phyloP scores from a whole-genome alignment of 2,888 invertebrate genomes.

The Spodoptera littoralis region DNA sequence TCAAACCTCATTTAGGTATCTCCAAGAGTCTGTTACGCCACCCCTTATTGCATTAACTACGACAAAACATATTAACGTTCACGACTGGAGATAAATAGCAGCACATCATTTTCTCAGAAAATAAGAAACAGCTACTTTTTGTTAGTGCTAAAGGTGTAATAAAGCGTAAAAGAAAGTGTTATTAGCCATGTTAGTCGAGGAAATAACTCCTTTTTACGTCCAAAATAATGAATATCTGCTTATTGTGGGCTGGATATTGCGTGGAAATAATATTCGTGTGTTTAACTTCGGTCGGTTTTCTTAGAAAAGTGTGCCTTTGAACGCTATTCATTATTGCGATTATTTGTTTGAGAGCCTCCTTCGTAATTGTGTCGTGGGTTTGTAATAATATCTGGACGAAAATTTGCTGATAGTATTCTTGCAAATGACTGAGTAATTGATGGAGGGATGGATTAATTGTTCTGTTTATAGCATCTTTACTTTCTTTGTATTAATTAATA shows the following conservation, averaged over 20 bases:
- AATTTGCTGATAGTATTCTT: no score
- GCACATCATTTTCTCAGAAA: conserved; percentile 48
- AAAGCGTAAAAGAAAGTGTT: conserved; percentile 39
- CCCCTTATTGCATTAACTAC: not conserved
- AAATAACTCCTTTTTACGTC: conserved; percentile 23
- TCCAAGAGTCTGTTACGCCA: not conserved
- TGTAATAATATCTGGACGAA: no score
- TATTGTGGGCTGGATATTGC: not conserved
- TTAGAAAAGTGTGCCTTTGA: not conserved
- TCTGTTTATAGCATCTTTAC: no score
- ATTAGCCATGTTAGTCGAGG: conserved; percentile 29
- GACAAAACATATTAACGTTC: conserved; percentile 7
- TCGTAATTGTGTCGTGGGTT: no score
- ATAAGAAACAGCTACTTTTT: conserved; percentile 50
- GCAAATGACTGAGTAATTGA: no score
- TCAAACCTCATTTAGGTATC: no score
- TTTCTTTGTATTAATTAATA: no score
- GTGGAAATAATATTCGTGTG: not conserved
- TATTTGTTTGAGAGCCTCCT: not conserved
- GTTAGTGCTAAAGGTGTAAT: conserved; percentile 36
- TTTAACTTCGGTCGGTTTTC: not conserved
- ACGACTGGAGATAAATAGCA: conserved; percentile 44
- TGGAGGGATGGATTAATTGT: no score
- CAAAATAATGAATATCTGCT: conserved; percentile 14
- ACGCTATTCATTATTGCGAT: not conserved